Conservation (phyloP, 1,140 invertebrate genomes). For the Ceratoteleas bidentatus region DNA sequence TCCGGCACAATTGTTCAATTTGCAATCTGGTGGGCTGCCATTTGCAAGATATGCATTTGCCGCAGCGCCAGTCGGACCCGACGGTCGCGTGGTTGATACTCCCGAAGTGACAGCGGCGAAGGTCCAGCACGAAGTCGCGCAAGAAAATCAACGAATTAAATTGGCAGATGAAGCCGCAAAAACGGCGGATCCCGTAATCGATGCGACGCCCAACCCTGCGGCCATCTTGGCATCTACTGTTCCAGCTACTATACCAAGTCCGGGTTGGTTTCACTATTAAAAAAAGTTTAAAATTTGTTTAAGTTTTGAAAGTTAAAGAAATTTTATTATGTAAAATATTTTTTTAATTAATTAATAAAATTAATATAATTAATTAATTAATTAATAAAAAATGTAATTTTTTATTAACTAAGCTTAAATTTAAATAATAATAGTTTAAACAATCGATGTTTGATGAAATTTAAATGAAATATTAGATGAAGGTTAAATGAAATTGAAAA, state of each 20-base stretch:
- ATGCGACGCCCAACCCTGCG: slow-evolving; percentile 34
- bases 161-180: slow-evolving; percentile 66
- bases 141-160: slow-evolving; percentile 76
- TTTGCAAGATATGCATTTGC: slow-evolving; percentile 21
- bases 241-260: slow-evolving; percentile 3
- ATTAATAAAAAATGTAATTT: too few relatives aligned
- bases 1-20: slow-evolving; percentile 42
- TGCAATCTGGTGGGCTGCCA: slow-evolving; percentile 25
- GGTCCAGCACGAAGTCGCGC: slow-evolving; percentile 71
- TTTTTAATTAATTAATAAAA: too few relatives aligned
- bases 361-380: too few relatives aligned
- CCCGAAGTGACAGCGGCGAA: slow-evolving; percentile 78
- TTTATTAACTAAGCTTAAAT: too few relatives aligned
- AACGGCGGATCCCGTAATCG: slow-evolving; percentile 36
- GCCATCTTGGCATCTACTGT: slow-evolving; percentile 10
- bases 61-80: slow-evolving; percentile 72
- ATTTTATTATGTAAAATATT: too few relatives aligned
- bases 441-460: too few relatives aligned
- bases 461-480: too few relatives aligned
- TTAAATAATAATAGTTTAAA: too few relatives aligned
- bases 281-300: too few relatives aligned
- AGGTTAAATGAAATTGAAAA: too few relatives aligned
- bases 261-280: slow-evolving; percentile 33
- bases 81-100: slow-evolving; percentile 77
- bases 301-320: too few relatives aligned